Percentiles rank a stretch among this genome's conserved stretches.
Evolutionary conservation across 2,888 invertebrate genomes (phyloP).

Genomic region (Drosophila nigricruria): DNA sequence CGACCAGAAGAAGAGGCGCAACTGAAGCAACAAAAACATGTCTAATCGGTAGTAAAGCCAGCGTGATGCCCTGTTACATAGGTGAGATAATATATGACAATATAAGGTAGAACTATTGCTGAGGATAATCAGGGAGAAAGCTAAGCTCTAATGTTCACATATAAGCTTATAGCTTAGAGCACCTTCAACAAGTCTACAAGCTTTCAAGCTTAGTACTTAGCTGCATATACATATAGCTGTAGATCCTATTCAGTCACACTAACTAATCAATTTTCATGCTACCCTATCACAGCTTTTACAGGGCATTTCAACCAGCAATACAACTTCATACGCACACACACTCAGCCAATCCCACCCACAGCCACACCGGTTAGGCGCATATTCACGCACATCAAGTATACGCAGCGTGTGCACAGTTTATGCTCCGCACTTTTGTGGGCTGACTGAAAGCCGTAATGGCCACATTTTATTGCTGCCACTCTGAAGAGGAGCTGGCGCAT

Average conservation of each 20-base stretch:
- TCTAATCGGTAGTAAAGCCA: neutral
- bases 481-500: slow-evolving; percentile 6
- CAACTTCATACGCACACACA: neutral
- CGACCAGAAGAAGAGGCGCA: slow-evolving; percentile 18
- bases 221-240: too few species aligned
- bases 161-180: too few species aligned
- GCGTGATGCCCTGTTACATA: neutral
- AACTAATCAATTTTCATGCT: neutral
- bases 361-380: neutral
- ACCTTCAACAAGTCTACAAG: neutral
- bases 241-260: neutral
- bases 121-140: neutral
- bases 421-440: slow-evolving; percentile 30
- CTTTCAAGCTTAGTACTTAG: neutral
- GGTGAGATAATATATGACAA: neutral
- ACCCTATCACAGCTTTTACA: neutral
- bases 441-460: slow-evolving; percentile 56
- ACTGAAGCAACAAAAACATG: slow-evolving; percentile 8
- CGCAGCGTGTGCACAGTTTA: slow-evolving; percentile 56
- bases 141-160: neutral
- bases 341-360: neutral
- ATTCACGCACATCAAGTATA: slow-evolving; percentile 60
- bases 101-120: neutral
- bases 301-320: neutral
- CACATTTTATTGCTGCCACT: slow-evolving; percentile 74